Evolutionary conservation across 1,140 invertebrate species (phyloP).

Genomic region (Phthorimaea operculella): DNA sequence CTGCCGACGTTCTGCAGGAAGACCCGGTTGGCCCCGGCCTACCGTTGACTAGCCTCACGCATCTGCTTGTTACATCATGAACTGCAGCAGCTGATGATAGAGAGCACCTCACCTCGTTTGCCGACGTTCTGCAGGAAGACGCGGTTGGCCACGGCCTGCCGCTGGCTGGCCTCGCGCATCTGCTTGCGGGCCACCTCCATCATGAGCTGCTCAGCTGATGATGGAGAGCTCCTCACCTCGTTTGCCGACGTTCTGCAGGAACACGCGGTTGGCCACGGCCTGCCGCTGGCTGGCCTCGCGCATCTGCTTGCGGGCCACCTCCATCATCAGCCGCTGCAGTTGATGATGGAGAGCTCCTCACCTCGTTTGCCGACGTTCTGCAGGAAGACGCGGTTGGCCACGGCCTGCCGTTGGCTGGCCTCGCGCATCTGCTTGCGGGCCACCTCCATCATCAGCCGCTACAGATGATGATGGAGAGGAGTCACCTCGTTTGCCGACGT

Average conservation of each 20-base stretch:
- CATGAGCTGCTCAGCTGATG: conserved; percentile 75
- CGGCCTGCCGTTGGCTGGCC: conserved; percentile 70
- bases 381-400: conserved; percentile 68
- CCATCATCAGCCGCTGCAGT: conserved; percentile 77
- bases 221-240: conserved; percentile 80
- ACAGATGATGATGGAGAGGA: too few species aligned
- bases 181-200: conserved; percentile 80
- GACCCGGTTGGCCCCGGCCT: conserved; percentile 69
- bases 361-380: conserved; percentile 72
- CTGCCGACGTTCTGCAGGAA: conserved; percentile 71
- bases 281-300: conserved; percentile 73
- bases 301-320: conserved; percentile 79
- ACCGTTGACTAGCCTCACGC: conserved; percentile 72
- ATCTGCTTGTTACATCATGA: conserved; percentile 80
- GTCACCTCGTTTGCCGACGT: conserved; percentile 75
- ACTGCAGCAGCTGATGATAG: too few species aligned
- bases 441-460: conserved; percentile 78
- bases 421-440: conserved; percentile 78
- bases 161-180: conserved; percentile 73
- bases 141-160: conserved; percentile 70
- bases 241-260: conserved; percentile 71
- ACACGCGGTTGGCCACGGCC: conserved; percentile 68
- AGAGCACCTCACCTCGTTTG: conserved; percentile 71
- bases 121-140: conserved; percentile 71
- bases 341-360: too few species aligned